Conservation (phyloP, 37 sponge, comb jelly and placozoan genomes). For the Haliclona indistincta region DNA sequence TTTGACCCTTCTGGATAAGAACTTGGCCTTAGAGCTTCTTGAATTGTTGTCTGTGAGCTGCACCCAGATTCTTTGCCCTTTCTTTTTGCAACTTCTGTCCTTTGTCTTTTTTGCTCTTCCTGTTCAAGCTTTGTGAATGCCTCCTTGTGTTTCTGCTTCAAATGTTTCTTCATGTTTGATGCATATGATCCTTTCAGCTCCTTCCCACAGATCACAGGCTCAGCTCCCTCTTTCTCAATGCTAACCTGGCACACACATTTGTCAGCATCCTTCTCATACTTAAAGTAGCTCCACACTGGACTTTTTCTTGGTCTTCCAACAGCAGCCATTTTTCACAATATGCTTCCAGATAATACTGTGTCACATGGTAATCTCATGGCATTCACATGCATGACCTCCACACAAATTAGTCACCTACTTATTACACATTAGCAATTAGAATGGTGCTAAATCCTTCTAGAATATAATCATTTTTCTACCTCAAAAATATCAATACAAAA, state of each 20-base stretch:
- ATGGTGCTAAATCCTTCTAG: no score
- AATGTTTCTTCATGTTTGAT: background rate
- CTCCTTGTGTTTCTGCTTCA: background rate
- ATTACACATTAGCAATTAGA: no score
- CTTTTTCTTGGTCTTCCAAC: conserved; percentile 10
- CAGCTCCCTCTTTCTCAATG: background rate
- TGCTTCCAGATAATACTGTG: no score
- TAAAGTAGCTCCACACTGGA: background rate
- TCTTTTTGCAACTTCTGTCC: background rate
- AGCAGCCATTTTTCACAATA: background rate
- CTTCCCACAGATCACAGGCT: background rate
- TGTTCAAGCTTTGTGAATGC: background rate
- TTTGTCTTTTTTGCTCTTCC: background rate
- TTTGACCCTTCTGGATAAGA: background rate
- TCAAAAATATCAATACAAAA: no score
- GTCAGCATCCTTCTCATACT: background rate
- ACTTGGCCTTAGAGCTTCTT: background rate
- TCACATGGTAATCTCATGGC: no score
- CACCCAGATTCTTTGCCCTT: background rate
- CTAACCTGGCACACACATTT: conserved; percentile 8
- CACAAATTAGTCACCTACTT: no score
- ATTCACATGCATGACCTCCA: no score
- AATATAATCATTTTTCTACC: no score
- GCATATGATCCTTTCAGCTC: background rate
- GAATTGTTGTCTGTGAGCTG: background rate